Evolutionary conservation across 2,113 vertebrate genomes (phyloP).

Genomic region (Microcebus lehilahytsara): DNA sequence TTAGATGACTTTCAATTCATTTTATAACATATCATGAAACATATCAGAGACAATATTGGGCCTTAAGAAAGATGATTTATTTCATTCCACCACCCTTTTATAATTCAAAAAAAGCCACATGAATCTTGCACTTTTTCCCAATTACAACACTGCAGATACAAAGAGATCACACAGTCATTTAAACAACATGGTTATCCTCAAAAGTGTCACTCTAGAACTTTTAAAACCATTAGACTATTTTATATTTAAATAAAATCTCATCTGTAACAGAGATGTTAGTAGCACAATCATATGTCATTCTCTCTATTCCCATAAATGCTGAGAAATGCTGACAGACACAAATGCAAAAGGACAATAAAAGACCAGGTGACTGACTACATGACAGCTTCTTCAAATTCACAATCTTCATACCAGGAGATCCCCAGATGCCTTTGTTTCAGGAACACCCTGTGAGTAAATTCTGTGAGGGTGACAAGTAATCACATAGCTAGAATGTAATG

Average conservation of each 20-base stretch:
- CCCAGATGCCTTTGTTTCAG: not conserved
- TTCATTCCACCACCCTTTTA: not conserved
- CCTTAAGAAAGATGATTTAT: not conserved
- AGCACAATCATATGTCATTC: not conserved
- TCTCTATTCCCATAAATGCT: not conserved
- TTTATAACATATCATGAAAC: constrained; percentile 28
- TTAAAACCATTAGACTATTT: not conserved
- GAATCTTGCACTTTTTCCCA: not conserved
- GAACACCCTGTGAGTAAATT: not conserved
- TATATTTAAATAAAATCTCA: not conserved
- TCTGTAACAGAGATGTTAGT: not conserved
- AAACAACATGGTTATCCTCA: not conserved
- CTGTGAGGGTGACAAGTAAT: not conserved
- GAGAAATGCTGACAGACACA: not conserved
- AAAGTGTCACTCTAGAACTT: not conserved
- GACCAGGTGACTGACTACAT: not conserved
- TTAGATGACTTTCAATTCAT: not conserved
- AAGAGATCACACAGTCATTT: no score
- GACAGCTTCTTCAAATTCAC: not conserved
- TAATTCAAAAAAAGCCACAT: not conserved
- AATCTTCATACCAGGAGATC: not conserved
- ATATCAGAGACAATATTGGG: not conserved
- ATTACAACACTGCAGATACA: not conserved
- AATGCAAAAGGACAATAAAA: not conserved
- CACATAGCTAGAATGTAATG: not conserved